Conservation (phyloP, 2,113 vertebrate genomes). For the Bombycilla garrulus region DNA sequence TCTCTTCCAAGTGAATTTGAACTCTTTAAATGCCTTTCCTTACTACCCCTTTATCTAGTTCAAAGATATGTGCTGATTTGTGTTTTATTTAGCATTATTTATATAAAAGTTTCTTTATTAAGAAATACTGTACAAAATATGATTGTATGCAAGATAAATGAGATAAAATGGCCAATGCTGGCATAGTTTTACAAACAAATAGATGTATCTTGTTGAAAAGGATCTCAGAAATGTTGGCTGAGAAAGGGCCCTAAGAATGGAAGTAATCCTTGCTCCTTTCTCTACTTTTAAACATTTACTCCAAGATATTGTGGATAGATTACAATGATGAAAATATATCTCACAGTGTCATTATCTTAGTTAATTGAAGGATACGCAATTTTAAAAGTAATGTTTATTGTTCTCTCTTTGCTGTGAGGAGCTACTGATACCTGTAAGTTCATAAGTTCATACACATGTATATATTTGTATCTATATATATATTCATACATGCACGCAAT, state of each 20-base stretch:
- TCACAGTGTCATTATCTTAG: not conserved
- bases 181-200: not conserved
- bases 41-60: not conserved
- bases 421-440: not conserved
- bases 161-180: not conserved
- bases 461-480: fast-evolving
- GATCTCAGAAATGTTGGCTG: not conserved
- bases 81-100: not conserved
- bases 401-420: not conserved
- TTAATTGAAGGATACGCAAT: not conserved
- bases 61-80: not conserved
- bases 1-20: not conserved
- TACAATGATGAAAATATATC: not conserved
- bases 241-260: not conserved
- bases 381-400: not conserved
- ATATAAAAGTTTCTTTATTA: not conserved
- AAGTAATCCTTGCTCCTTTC: not conserved
- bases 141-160: not conserved
- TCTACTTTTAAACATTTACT: not conserved
- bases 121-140: not conserved
- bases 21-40: not conserved
- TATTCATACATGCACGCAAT: not conserved
- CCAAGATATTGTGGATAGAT: not conserved
- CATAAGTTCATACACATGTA: not conserved
- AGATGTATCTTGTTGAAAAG: not conserved